These are phyloP conservation scores for Misgurnus mizolepis DNA, from an alignment of 2,113 vertebrate species.

Conservation along the genomic window DNA sequence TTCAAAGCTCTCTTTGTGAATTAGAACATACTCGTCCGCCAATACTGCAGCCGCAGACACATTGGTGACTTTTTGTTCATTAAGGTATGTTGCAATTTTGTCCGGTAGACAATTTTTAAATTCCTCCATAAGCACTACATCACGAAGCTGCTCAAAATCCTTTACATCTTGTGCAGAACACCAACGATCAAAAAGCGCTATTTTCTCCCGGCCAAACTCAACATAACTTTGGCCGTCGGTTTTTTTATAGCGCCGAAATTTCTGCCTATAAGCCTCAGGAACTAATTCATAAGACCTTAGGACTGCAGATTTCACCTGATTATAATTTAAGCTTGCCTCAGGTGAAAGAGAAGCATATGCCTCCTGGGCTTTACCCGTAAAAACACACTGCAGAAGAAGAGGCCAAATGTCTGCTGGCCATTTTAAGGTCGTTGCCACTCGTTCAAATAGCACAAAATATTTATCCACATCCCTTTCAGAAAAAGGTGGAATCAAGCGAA, in stretches of 20 bases:
- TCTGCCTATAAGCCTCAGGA: background rate
- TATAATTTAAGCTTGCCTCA: background rate
- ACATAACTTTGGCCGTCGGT: background rate
- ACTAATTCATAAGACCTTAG: background rate
- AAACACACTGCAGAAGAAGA: too few species aligned
- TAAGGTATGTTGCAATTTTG: background rate
- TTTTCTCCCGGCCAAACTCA: slow-evolving; percentile 38
- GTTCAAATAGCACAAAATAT: too few species aligned
- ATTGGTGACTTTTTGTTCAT: too few species aligned
- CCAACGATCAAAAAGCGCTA: slow-evolving; percentile 35
- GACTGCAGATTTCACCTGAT: background rate
- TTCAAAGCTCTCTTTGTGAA: too few species aligned
- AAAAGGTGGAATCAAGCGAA: background rate
- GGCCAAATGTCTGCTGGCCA: too few species aligned
- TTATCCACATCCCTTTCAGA: background rate
- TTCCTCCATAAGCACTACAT: background rate
- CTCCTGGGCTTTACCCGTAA: background rate
- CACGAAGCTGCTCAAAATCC: background rate
- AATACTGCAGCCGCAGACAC: too few species aligned
- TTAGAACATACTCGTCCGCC: too few species aligned
- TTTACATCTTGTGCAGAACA: background rate
- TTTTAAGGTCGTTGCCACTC: too few species aligned
- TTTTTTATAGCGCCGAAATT: background rate
- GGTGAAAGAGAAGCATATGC: background rate
- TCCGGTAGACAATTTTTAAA: background rate